Percentiles rank a stretch among this genome's conserved stretches.
These are phyloP conservation scores for Drosophila diplacantha DNA, from an alignment of 2,888 invertebrate genomes.

Conservation along the genomic window DNA sequence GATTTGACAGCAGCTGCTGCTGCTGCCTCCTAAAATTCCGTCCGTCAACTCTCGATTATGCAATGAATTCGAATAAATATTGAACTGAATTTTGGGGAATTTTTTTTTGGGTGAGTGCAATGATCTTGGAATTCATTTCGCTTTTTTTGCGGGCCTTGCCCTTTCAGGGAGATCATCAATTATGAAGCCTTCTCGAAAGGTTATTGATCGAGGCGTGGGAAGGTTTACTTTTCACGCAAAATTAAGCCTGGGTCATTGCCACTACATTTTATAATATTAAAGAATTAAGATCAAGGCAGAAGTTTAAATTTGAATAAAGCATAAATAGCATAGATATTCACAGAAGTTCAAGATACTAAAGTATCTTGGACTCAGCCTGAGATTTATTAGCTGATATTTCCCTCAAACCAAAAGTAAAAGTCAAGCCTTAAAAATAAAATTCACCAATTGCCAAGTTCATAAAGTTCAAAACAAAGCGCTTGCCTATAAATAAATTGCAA, in stretches of 20 bases:
- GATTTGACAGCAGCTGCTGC: conserved; percentile 18
- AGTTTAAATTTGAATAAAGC: fast-evolving
- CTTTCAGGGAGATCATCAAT: conserved; percentile 15
- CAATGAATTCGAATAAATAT: conserved; percentile 26
- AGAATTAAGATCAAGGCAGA: too few relatives aligned
- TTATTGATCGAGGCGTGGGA: conserved; percentile 32
- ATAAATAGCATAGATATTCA: not conserved
- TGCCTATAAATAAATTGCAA: conserved; percentile 27
- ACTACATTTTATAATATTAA: not conserved
- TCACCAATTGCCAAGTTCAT: conserved; percentile 8
- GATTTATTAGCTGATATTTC: too few relatives aligned
- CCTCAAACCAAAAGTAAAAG: conserved; percentile 32
- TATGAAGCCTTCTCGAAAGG: conserved; percentile 10
- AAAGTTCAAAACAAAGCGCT: conserved; percentile 4
- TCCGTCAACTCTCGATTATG: conserved; percentile 34
- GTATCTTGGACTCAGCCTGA: not conserved
- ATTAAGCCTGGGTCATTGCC: not conserved
- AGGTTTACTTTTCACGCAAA: conserved; percentile 2
- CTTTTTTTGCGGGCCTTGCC: conserved; percentile 10
- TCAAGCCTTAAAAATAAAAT: not conserved
- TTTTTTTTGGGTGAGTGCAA: conserved; percentile 16
- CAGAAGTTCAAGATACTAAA: not conserved
- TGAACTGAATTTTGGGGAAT: conserved; percentile 12
- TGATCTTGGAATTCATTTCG: conserved; percentile 28
- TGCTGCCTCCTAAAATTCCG: conserved; percentile 16